Evolutionary conservation across 2,888 invertebrate genomes (phyloP), one percentile per base, ranked within the genome.

Genomic region (Sphaerolaimus hirsutus): DNA sequence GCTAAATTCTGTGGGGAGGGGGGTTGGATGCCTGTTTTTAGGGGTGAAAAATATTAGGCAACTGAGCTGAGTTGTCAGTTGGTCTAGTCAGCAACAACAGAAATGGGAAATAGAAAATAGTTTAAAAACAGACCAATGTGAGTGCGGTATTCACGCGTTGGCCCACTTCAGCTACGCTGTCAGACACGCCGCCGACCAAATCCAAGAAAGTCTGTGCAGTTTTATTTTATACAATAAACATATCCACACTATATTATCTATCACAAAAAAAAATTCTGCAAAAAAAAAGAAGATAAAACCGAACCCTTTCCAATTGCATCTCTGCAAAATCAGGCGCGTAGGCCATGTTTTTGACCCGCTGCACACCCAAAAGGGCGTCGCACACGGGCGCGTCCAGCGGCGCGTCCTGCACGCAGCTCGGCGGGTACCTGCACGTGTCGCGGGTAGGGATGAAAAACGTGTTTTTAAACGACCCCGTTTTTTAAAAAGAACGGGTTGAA

Each of bases 1-100:
- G 76, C 78, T 44, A 75, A 66, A 64, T 74, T 74, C 79, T 80
- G 64, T n/a, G n/a, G n/a, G n/a, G n/a, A n/a, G n/a, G n/a, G n/a
- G n/a, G n/a, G n/a, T n/a, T n/a, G n/a, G n/a, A n/a, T n/a, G n/a
- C n/a, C n/a, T n/a, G n/a, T n/a, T n/a, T n/a, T n/a, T n/a, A n/a
- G n/a, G n/a, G n/a, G n/a, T n/a, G n/a, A n/a, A n/a, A n/a, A n/a
- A n/a, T n/a, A n/a, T n/a, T n/a, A n/a, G n/a, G n/a, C n/a, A n/a
- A n/a, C n/a, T n/a, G n/a, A n/a, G n/a, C n/a, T 32, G 32, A 12
- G 10, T 32, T 17, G 17, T 32, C 32, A 32, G 10, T 32, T 32
- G 10, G 32, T 32, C 32, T 32, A 17, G 32, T 12, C 17, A 32
- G 10, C 10, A 17, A 32, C 32, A 32, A 12, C 10, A 32, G 17